Conservation (phyloP, 2,113 vertebrate species). For the Leptobrachium ailaonicum region DNA sequence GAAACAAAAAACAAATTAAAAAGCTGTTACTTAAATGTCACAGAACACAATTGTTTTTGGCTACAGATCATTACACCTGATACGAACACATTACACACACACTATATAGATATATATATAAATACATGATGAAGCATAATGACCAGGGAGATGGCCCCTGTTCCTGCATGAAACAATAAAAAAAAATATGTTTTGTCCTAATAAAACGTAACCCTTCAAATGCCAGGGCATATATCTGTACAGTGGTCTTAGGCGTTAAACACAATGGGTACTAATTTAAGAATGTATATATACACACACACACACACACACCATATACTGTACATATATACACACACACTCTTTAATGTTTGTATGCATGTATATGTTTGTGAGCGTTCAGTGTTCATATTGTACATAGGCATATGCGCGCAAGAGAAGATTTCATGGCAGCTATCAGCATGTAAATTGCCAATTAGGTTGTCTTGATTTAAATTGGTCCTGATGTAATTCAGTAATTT, state of each 20-base stretch:
- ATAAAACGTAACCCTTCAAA: background rate
- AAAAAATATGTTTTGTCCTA: constrained; percentile 15
- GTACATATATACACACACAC: background rate
- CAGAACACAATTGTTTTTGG: constrained; percentile 94
- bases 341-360: background rate
- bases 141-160: constrained; percentile 11
- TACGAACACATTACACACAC: constrained; percentile 81
- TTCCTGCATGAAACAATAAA: constrained; percentile 10
- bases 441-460: no score
- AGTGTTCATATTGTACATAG: no score
- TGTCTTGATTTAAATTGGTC: no score
- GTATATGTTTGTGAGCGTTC: no score
- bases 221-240: background rate
- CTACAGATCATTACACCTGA: constrained; percentile 99
- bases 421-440: no score
- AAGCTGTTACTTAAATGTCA: constrained; percentile 98
- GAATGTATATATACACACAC: background rate
- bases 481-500: no score
- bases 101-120: constrained; percentile 25
- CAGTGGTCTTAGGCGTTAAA: background rate
- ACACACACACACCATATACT: background rate
- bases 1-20: constrained; percentile 93
- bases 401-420: no score
- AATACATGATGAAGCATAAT: constrained; percentile 17
- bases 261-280: background rate